A percentile compares a stretch with the other conserved stretches of the same genome.
phyloP scores from a whole-genome alignment of 1,140 invertebrate genomes.

The Littorina saxatilis region DNA sequence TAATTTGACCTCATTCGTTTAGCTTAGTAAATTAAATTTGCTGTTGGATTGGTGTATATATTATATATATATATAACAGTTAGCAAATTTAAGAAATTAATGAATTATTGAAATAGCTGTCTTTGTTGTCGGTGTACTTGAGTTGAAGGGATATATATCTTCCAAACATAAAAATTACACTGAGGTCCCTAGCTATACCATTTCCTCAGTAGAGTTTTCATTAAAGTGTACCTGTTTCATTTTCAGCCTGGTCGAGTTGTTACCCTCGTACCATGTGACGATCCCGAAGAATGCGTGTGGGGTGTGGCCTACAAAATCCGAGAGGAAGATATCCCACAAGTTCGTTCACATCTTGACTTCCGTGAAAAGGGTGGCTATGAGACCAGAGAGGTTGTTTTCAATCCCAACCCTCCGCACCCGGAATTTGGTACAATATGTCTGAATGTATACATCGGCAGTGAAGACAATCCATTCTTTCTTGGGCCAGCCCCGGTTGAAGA shows the following conservation, averaged over 20 bases:
- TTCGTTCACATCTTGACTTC: constrained; percentile 89
- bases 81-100: no score
- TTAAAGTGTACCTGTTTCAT: no score
- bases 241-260: constrained; percentile 93
- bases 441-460: constrained; percentile 89
- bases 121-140: no score
- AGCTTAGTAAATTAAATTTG: no score
- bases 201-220: no score
- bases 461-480: constrained; percentile 85
- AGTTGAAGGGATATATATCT: no score
- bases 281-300: constrained; percentile 85
- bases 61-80: no score
- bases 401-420: constrained; percentile 49
- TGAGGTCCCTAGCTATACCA: no score
- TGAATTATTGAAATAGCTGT: no score
- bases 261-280: constrained; percentile 84
- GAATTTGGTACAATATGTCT: constrained; percentile 80
- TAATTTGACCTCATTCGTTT: no score
- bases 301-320: constrained; percentile 93
- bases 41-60: no score
- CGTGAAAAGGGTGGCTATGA: constrained; percentile 85
- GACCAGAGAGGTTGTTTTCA: constrained; percentile 58
- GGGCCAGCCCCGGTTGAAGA: constrained; percentile 82
- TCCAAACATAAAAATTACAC: no score
- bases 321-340: constrained; percentile 81